A percentile compares a stretch with the other conserved stretches of the same genome.
Evolutionary conservation across 2,113 vertebrate genomes (phyloP).

Genomic region (Crocuta crocuta): DNA sequence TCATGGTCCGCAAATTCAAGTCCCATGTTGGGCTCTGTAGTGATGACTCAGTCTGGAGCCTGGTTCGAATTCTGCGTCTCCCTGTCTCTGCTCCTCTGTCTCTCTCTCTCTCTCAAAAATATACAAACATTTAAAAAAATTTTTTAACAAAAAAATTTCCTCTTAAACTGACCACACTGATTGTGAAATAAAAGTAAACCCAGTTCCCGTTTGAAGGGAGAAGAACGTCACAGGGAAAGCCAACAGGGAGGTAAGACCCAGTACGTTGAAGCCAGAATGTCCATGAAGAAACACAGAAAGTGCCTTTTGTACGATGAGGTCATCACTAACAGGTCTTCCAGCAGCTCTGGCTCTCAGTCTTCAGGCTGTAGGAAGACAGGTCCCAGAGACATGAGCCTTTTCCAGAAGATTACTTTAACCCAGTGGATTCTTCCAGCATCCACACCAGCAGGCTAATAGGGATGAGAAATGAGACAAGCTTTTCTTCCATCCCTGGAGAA

Average conservation of each 20-base stretch:
- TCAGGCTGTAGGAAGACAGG: neutral
- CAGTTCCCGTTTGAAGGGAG: neutral
- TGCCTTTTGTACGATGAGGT: neutral
- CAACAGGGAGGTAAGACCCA: accelerated
- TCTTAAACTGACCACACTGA: neutral
- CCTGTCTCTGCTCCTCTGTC: no score
- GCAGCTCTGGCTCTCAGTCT: neutral
- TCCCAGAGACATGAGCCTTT: neutral
- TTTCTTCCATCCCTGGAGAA: neutral
- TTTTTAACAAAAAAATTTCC: no score
- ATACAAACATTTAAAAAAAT: no score
- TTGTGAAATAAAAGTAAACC: neutral
- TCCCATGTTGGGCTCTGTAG: no score
- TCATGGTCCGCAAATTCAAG: no score
- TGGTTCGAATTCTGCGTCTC: no score
- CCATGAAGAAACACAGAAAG: neutral
- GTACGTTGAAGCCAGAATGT: neutral
- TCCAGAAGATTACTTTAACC: no score
- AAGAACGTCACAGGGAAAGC: neutral
- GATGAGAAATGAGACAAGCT: neutral
- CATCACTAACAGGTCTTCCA: neutral
- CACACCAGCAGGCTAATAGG: neutral
- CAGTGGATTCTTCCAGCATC: neutral
- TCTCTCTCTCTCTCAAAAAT: no score
- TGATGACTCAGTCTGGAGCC: no score